A percentile compares a stretch with the other conserved stretches of the same genome.
These are phyloP conservation scores for Tholera decimalis DNA, from an alignment of 2,888 invertebrate species.

Conservation along the genomic window DNA sequence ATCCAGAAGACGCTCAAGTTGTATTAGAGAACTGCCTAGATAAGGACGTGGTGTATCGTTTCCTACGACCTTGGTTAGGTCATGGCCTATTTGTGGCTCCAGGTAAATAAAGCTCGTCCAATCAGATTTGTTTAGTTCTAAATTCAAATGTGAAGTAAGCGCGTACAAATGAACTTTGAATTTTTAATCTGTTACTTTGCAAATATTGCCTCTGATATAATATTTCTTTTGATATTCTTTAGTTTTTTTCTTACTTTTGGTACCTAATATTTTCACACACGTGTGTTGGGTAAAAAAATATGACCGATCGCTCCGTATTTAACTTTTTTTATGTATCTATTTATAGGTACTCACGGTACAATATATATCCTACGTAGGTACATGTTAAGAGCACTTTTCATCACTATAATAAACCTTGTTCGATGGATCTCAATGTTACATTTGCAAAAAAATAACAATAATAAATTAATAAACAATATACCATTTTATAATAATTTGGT, in stretches of 20 bases:
- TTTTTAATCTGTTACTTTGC: slow-evolving; percentile 30
- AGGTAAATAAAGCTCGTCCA: slow-evolving; percentile 73
- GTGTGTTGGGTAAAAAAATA: background rate
- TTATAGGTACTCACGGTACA: too few species aligned
- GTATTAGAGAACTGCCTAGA: slow-evolving; percentile 84
- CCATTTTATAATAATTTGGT: too few species aligned
- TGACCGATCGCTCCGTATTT: background rate
- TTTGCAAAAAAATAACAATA: too few species aligned
- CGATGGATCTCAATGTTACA: too few species aligned
- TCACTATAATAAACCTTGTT: too few species aligned
- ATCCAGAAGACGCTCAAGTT: slow-evolving; percentile 82
- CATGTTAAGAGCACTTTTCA: too few species aligned
- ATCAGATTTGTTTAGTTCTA: slow-evolving; percentile 23
- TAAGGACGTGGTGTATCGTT: slow-evolving; percentile 84
- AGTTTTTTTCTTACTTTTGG: slow-evolving; percentile 15
- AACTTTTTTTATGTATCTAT: too few species aligned
- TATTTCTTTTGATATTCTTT: slow-evolving; percentile 24
- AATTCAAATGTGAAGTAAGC: slow-evolving; percentile 46
- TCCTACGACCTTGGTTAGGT: slow-evolving; percentile 85
- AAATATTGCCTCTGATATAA: slow-evolving; percentile 48
- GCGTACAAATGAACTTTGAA: slow-evolving; percentile 32
- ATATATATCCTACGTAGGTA: too few species aligned
- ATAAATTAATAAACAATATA: too few species aligned
- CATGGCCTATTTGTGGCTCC: slow-evolving; percentile 85
- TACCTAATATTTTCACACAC: background rate